Evolutionary conservation across 2,797 vertebrate species (phyloP).

Genomic region (Pteropus rufus): DNA sequence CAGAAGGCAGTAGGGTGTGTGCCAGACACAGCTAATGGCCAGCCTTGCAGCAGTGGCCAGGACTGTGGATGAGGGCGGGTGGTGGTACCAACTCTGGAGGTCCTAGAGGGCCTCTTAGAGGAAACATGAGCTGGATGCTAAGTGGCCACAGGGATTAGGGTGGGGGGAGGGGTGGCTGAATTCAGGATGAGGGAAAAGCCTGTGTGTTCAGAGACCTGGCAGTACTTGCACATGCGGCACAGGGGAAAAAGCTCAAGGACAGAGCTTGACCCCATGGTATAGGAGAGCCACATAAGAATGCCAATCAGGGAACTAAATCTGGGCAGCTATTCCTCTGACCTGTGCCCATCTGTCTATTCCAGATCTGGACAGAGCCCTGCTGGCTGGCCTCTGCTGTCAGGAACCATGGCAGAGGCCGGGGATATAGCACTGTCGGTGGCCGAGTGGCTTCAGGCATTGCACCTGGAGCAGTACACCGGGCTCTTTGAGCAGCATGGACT

Average conservation of each 20-base stretch:
- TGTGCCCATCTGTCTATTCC: not conserved
- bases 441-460: constrained; percentile 89
- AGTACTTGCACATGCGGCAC: not conserved
- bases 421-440: constrained; percentile 80
- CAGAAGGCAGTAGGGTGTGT: not conserved
- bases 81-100: not conserved
- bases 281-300: not conserved
- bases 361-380: constrained; percentile 46
- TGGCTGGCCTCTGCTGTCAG: not conserved
- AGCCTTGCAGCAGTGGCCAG: not conserved
- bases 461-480: constrained; percentile 89
- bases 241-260: not conserved
- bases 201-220: not conserved
- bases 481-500: constrained; percentile 85
- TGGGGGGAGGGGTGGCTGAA: not conserved
- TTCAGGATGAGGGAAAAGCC: not conserved
- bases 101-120: not conserved
- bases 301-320: not conserved
- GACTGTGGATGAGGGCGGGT: not conserved
- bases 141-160: not conserved
- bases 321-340: not conserved
- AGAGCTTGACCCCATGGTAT: not conserved
- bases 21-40: not conserved
- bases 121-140: not conserved
- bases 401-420: constrained; percentile 74